Conservation (phyloP, 2,797 vertebrate genomes). For the Chaunax sp. region DNA sequence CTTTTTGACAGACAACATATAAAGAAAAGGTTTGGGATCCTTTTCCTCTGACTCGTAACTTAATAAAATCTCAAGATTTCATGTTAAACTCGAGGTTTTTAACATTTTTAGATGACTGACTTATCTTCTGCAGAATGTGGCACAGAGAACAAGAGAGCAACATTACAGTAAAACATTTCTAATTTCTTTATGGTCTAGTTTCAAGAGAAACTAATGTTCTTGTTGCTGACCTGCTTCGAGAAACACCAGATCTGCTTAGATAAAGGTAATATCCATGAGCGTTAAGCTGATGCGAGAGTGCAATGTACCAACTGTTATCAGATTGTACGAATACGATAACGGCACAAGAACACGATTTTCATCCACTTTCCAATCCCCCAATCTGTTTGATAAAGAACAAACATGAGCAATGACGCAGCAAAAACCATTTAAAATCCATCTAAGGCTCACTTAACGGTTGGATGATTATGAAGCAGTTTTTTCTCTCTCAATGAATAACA, state of each 20-base stretch:
- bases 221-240: too few relatives aligned
- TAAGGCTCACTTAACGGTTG: too few relatives aligned
- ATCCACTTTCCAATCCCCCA: background rate
- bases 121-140: too few relatives aligned
- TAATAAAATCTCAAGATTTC: too few relatives aligned
- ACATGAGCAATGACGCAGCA: conserved; percentile 10
- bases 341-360: background rate
- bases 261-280: background rate
- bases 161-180: background rate
- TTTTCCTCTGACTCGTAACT: too few relatives aligned
- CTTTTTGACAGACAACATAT: too few relatives aligned
- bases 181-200: too few relatives aligned
- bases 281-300: background rate
- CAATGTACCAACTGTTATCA: too few relatives aligned
- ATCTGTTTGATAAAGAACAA: conserved; percentile 8
- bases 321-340: background rate
- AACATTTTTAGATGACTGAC: too few relatives aligned
- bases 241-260: background rate
- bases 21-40: too few relatives aligned
- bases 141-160: background rate
- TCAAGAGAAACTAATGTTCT: too few relatives aligned
- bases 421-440: conserved; percentile 24
- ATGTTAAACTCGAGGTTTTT: too few relatives aligned
- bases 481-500: conserved; percentile 18
- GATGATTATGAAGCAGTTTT: conserved; percentile 15